phyloP scores from a whole-genome alignment of 1,140 invertebrate species.

The Pseudoatta argentina region DNA sequence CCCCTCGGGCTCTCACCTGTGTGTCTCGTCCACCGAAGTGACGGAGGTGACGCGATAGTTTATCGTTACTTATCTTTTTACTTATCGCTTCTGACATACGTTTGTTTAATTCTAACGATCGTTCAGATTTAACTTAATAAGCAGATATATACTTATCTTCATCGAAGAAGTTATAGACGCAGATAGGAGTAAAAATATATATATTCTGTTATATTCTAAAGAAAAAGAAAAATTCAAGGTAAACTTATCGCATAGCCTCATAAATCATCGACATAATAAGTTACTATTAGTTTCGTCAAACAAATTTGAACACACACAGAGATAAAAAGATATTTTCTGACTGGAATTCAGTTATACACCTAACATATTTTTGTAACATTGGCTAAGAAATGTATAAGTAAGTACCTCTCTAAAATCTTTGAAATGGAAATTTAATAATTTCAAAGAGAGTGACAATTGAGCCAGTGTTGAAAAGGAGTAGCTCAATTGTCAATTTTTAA shows the following conservation, averaged over 20 bases:
- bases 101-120: neutral
- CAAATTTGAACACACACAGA: neutral
- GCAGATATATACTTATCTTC: neutral
- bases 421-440: too few species aligned
- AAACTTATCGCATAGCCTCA: too few species aligned
- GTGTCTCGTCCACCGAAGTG: neutral
- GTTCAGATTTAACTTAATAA: neutral
- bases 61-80: neutral
- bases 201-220: too few species aligned
- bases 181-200: too few species aligned
- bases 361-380: neutral
- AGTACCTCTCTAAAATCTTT: too few species aligned
- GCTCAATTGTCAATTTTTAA: too few species aligned
- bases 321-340: neutral
- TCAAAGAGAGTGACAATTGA: too few species aligned
- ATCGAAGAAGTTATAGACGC: too few species aligned
- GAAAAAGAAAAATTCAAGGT: too few species aligned
- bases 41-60: slow-evolving; percentile 16
- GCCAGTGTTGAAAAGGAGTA: too few species aligned
- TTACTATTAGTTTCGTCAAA: neutral
- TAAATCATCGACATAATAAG: too few species aligned
- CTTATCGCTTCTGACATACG: neutral
- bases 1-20: slow-evolving; percentile 40
- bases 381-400: neutral
- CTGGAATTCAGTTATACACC: neutral